A percentile compares a stretch with the other conserved stretches of the same genome.
These are phyloP conservation scores for Euura lappo DNA, from an alignment of 1,140 invertebrate species.

Conservation along the genomic window DNA sequence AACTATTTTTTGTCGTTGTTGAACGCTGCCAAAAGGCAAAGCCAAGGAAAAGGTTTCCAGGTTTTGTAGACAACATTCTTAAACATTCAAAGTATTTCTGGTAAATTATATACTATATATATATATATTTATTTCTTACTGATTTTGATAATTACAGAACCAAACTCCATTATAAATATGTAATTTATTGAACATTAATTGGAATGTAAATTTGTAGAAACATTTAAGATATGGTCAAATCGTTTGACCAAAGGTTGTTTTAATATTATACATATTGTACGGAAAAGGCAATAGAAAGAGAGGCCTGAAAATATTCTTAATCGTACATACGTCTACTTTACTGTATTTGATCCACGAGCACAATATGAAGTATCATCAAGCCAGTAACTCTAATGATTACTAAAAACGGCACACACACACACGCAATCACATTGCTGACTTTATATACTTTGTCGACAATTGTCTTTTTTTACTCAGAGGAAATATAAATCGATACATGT, in stretches of 20 bases:
- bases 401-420: no score
- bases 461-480: no score
- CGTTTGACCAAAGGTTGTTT: background rate
- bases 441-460: no score
- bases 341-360: no score
- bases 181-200: background rate
- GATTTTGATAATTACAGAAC: background rate
- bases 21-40: conserved; percentile 59
- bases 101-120: background rate
- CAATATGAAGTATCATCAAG: no score
- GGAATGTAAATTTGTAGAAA: background rate
- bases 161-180: background rate
- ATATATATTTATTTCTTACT: background rate
- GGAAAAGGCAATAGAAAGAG: background rate
- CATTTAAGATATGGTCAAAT: background rate
- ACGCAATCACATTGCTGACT: no score
- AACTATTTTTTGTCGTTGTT: conserved; percentile 62
- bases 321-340: no score
- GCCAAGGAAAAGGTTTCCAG: conserved; percentile 47
- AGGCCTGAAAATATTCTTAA: no score
- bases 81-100: background rate
- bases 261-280: background rate
- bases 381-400: no score
- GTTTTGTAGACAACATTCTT: conserved; percentile 43
- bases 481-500: no score